Evolutionary conservation across 1,140 invertebrate species (phyloP).

Genomic region (Papilio glaucus): DNA sequence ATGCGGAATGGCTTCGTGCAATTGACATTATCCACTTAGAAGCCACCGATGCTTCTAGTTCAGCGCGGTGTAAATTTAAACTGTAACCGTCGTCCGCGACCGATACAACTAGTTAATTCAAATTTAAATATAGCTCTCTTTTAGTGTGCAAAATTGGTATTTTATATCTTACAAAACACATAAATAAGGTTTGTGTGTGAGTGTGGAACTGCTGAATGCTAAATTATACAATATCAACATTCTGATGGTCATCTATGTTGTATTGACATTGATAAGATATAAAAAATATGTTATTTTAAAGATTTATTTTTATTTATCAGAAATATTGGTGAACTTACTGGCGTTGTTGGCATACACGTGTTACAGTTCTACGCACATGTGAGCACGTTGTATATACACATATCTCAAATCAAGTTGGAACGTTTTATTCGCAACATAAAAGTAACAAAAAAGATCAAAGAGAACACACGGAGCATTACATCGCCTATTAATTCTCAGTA

Average conservation of each 20-base stretch:
- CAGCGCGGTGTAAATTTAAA: conserved; percentile 45
- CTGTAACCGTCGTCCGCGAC: background rate
- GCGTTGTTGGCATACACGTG: conserved; percentile 7
- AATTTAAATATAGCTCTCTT: background rate
- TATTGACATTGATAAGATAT: too few relatives aligned
- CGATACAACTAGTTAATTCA: background rate
- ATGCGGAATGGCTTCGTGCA: conserved; percentile 75
- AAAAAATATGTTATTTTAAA: too few relatives aligned
- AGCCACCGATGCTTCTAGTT: conserved; percentile 64
- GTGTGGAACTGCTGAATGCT: too few relatives aligned
- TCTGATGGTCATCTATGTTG: too few relatives aligned
- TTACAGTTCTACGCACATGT: background rate
- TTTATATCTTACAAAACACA: background rate
- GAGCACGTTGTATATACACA: conserved; percentile 1
- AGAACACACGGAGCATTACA: conserved; percentile 9
- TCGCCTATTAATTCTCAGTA: conserved; percentile 6
- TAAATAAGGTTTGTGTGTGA: too few relatives aligned
- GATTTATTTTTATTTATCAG: too few relatives aligned
- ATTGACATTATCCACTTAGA: conserved; percentile 78
- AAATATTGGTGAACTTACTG: background rate
- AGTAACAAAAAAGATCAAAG: conserved; percentile 28
- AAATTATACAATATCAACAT: too few relatives aligned
- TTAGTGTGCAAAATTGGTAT: background rate
- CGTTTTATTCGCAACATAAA: conserved; percentile 21
- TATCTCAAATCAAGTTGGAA: background rate